These are phyloP conservation scores for Mirza zaza DNA, from an alignment of 2,113 vertebrate species.

Conservation along the genomic window DNA sequence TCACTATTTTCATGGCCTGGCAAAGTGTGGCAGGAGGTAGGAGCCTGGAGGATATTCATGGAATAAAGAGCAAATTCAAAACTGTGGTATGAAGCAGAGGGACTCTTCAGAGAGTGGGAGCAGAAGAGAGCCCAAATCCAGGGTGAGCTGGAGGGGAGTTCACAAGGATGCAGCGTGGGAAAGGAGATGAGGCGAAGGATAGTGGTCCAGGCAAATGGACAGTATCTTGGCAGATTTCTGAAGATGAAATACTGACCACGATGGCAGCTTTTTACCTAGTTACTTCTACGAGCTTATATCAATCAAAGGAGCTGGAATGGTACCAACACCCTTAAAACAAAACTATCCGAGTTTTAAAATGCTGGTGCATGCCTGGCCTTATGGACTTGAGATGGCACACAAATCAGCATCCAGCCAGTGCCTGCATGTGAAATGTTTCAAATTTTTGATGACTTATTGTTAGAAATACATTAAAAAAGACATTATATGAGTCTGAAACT, in stretches of 20 bases:
- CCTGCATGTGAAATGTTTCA: not conserved
- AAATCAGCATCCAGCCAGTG: not conserved
- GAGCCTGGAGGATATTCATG: not conserved
- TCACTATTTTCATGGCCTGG: not conserved
- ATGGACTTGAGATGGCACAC: not conserved
- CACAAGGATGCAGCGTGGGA: not conserved
- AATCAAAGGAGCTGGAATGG: not conserved
- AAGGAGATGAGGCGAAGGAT: not conserved
- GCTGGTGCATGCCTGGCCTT: too few relatives aligned
- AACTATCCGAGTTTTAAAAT: not conserved
- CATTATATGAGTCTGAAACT: not conserved
- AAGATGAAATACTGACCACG: not conserved
- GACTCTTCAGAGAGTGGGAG: not conserved
- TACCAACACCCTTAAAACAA: not conserved
- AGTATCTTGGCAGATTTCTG: not conserved
- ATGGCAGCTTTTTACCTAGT: not conserved
- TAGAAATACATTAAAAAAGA: not conserved
- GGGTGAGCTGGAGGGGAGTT: not conserved
- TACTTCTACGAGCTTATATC: not conserved
- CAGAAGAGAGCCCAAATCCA: not conserved
- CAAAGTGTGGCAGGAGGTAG: not conserved
- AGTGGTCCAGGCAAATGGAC: not conserved
- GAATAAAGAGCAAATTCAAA: not conserved
- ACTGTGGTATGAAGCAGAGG: not conserved
- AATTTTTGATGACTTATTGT: not conserved